phyloP scores from a whole-genome alignment of 2,797 vertebrate genomes.

The Sarcophilus harrisii region DNA sequence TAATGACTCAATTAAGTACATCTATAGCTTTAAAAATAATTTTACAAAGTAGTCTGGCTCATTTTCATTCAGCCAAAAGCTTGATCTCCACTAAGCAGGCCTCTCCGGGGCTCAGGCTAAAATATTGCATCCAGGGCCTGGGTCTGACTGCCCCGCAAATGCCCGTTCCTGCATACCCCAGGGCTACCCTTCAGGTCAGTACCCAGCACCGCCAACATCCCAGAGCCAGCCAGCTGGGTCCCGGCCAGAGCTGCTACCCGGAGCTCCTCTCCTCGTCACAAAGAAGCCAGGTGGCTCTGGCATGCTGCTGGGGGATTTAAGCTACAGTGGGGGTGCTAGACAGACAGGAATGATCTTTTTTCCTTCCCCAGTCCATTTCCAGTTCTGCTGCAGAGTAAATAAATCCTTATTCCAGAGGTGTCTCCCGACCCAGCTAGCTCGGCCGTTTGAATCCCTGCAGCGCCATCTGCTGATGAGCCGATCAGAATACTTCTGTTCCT shows the following conservation, averaged over 20 bases:
- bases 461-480: slow-evolving; percentile 74
- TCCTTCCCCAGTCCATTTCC: background rate
- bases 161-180: background rate
- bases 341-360: background rate
- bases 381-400: background rate
- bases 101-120: background rate
- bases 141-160: background rate
- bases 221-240: background rate
- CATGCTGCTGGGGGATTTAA: background rate
- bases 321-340: background rate
- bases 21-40: background rate
- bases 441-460: slow-evolving; percentile 72
- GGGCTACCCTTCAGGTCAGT: background rate
- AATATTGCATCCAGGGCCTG: background rate
- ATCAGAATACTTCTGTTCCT: slow-evolving; percentile 15
- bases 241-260: background rate
- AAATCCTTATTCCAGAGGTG: background rate
- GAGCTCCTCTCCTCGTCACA: background rate
- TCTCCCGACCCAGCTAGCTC: background rate
- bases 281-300: background rate
- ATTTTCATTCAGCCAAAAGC: background rate
- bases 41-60: background rate
- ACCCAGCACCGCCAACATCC: background rate
- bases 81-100: background rate
- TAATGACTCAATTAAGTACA: background rate